These are phyloP conservation scores for Pluvialis apricaria DNA, from an alignment of 2,113 vertebrate genomes.

Conservation along the genomic window DNA sequence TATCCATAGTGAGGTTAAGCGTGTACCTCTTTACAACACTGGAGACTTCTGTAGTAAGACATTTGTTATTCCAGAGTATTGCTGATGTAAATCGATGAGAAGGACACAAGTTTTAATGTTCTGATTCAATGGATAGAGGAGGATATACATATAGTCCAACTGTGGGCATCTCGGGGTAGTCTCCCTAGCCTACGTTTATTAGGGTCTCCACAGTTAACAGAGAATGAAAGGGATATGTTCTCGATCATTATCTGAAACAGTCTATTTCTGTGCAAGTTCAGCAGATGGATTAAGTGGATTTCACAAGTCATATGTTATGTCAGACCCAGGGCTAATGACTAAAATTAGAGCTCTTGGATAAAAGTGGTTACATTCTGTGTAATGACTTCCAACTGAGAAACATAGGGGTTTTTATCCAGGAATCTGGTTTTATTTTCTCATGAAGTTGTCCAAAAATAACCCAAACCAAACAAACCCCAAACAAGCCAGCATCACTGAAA, in stretches of 20 bases:
- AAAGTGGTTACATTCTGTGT: neutral
- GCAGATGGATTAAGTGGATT: neutral
- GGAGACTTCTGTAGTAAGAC: neutral
- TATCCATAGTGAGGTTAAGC: neutral
- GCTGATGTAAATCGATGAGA: fast-evolving
- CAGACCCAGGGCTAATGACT: neutral
- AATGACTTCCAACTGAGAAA: neutral
- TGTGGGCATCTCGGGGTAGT: neutral
- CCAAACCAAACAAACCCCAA: neutral
- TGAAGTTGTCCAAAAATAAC: neutral
- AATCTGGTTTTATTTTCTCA: neutral
- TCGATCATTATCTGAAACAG: neutral
- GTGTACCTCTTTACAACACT: neutral
- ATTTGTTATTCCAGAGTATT: neutral
- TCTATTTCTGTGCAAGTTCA: neutral
- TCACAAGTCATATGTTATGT: neutral
- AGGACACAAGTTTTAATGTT: neutral
- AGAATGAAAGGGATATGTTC: neutral
- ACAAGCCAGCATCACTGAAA: neutral
- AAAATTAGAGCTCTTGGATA: neutral
- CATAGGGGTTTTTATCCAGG: fast-evolving
- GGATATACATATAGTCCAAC: fast-evolving
- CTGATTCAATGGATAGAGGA: neutral
- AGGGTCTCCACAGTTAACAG: neutral
- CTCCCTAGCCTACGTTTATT: neutral